A percentile compares a stretch with the other conserved stretches of the same genome.
These are phyloP conservation scores for Drosophila bocki DNA, from an alignment of 1,140 invertebrate species.

Conservation along the genomic window DNA sequence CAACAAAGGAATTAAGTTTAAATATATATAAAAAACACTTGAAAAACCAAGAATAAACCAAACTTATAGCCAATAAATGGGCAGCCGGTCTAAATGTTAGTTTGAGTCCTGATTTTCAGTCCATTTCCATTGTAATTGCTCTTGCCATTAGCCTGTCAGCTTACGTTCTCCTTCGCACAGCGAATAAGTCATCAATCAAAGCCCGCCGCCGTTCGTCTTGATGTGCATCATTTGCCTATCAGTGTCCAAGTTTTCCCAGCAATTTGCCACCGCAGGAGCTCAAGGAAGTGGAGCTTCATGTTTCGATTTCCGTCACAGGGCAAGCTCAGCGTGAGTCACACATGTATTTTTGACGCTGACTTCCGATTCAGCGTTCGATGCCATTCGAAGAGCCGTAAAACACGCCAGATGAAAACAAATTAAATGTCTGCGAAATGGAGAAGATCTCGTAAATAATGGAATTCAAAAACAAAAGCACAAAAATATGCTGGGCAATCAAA, in stretches of 20 bases:
- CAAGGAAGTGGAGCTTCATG: slow-evolving; percentile 33
- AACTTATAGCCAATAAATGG: neutral
- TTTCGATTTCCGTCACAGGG: slow-evolving; percentile 41
- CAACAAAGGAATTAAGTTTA: neutral
- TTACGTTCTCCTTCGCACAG: slow-evolving; percentile 1
- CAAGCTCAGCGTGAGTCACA: slow-evolving; percentile 40
- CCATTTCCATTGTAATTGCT: slow-evolving; percentile 8
- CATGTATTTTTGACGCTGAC: slow-evolving; percentile 48
- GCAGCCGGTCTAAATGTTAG: neutral
- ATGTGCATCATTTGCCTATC: slow-evolving; percentile 53
- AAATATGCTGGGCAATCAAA: slow-evolving; percentile 65
- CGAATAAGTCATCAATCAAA: slow-evolving; percentile 51
- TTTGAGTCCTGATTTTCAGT: neutral
- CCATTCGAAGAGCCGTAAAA: slow-evolving; percentile 31
- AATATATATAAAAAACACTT: neutral
- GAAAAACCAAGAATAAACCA: neutral
- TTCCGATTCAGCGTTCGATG: slow-evolving; percentile 10
- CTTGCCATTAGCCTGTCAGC: slow-evolving; percentile 24
- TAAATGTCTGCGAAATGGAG: slow-evolving; percentile 50
- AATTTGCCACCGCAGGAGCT: slow-evolving; percentile 28
- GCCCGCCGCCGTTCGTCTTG: neutral
- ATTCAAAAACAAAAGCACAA: slow-evolving; percentile 58
- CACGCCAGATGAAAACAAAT: slow-evolving; percentile 55
- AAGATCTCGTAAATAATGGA: slow-evolving; percentile 44
- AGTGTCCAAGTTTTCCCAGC: slow-evolving; percentile 18